phyloP scores from a whole-genome alignment of 2,113 vertebrate species.

The Balaeniceps rex region DNA sequence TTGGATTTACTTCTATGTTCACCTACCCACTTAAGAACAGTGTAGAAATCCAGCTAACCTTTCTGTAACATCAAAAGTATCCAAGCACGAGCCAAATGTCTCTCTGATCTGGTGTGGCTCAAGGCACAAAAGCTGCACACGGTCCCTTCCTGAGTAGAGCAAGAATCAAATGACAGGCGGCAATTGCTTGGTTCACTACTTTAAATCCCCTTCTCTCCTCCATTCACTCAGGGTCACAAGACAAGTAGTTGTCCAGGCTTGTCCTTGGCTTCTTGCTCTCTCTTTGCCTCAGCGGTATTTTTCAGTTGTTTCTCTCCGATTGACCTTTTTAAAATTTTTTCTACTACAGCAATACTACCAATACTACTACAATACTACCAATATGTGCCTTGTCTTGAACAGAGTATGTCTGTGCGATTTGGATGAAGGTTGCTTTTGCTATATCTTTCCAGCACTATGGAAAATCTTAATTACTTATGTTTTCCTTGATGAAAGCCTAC shows the following conservation, averaged over 20 bases:
- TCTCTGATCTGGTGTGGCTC: not conserved
- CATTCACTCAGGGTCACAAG: not conserved
- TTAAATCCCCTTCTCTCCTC: not conserved
- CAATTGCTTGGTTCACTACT: not conserved
- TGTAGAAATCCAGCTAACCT: not conserved
- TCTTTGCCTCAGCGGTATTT: not conserved
- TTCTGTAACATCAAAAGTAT: not conserved
- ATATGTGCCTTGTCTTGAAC: not conserved
- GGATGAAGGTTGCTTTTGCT: not conserved
- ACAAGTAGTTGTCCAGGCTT: not conserved
- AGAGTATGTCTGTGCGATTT: not conserved
- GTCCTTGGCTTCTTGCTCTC: not conserved
- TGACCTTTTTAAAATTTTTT: not conserved
- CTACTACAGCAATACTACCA: not conserved
- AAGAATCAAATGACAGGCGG: not conserved
- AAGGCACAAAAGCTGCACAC: not conserved
- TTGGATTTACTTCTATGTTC: not conserved
- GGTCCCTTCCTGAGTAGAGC: not conserved
- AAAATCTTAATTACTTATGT: not conserved
- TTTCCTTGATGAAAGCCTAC: not conserved
- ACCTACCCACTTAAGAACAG: not conserved
- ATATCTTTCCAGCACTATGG: not conserved
- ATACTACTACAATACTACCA: not conserved
- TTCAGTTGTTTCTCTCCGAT: not conserved
- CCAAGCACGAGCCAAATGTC: not conserved